Evolutionary conservation across 2,113 vertebrate genomes (phyloP).

Genomic region (Phainopepla nitens): DNA sequence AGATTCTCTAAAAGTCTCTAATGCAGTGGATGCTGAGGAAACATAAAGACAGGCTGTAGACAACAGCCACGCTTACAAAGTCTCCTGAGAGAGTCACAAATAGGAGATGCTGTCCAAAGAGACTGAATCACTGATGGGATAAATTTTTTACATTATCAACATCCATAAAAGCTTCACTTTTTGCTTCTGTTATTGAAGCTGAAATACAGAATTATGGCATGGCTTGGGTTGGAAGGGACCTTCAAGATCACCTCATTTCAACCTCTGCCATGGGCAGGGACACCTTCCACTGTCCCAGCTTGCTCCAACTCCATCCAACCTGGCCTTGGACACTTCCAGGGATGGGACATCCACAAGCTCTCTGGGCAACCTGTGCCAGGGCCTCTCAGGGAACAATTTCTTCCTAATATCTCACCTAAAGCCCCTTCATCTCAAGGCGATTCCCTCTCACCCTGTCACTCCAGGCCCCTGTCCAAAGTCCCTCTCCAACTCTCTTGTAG

Average conservation of each 20-base stretch:
- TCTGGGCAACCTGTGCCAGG: not conserved
- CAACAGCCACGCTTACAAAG: not conserved
- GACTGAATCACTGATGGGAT: not conserved
- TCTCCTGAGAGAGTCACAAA: not conserved
- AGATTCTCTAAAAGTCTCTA: not conserved
- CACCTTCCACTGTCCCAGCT: not conserved
- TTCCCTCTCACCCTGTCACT: not conserved
- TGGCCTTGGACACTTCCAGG: not conserved
- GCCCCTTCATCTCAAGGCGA: not conserved
- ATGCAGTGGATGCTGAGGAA: not conserved
- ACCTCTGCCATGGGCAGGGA: too few relatives aligned
- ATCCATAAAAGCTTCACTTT: not conserved
- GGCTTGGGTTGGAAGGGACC: not conserved
- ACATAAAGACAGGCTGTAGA: not conserved
- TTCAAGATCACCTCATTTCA: not conserved
- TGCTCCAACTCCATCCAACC: not conserved
- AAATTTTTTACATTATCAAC: not conserved
- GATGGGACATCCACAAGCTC: fast-evolving
- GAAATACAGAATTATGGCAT: not conserved
- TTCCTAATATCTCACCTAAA: not conserved
- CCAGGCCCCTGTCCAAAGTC: not conserved
- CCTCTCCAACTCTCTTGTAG: not conserved
- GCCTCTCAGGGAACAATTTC: not conserved
- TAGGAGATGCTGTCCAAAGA: not conserved
- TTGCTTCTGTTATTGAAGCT: not conserved